Conservation (phyloP, 2,888 invertebrate genomes). For the Harpalus rufipes region DNA sequence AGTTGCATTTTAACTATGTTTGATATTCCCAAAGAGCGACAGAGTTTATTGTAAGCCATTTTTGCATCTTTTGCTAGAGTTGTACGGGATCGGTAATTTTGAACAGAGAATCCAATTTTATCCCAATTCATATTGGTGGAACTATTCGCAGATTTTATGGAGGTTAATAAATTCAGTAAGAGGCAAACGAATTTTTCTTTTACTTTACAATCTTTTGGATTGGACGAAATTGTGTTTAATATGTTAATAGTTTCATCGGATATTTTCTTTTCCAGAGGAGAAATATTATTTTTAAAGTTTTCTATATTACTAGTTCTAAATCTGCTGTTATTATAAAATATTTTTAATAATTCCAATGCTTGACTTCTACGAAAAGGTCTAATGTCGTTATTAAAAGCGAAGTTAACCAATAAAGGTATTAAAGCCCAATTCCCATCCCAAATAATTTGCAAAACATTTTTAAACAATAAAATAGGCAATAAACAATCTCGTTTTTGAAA, state of each 20-base stretch:
- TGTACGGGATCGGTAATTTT: slow-evolving; percentile 74
- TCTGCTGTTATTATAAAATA: slow-evolving; percentile 83
- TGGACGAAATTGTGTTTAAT: slow-evolving; percentile 74
- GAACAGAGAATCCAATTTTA: slow-evolving; percentile 74
- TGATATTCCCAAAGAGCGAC: slow-evolving; percentile 75
- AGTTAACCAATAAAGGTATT: slow-evolving; percentile 80
- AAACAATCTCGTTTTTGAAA: slow-evolving; percentile 83
- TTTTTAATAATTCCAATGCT: slow-evolving; percentile 82
- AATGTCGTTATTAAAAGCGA: slow-evolving; percentile 81
- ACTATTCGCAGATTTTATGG: slow-evolving; percentile 76
- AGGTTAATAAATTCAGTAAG: slow-evolving; percentile 79
- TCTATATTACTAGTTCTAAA: slow-evolving; percentile 76
- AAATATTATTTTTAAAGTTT: slow-evolving; percentile 74
- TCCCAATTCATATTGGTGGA: slow-evolving; percentile 76
- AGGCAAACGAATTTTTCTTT: slow-evolving; percentile 81
- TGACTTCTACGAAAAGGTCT: slow-evolving; percentile 84
- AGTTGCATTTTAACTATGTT: slow-evolving; percentile 73
- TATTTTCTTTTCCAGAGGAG: slow-evolving; percentile 78
- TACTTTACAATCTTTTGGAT: slow-evolving; percentile 75
- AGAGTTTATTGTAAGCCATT: slow-evolving; percentile 77
- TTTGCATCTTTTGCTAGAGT: slow-evolving; percentile 77
- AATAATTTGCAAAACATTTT: slow-evolving; percentile 81
- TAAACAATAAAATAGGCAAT: slow-evolving; percentile 83
- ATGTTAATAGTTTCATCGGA: slow-evolving; percentile 76
- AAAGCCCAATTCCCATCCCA: slow-evolving; percentile 84